phyloP scores from a whole-genome alignment of 1,140 invertebrate species.

The Sipha flava region DNA sequence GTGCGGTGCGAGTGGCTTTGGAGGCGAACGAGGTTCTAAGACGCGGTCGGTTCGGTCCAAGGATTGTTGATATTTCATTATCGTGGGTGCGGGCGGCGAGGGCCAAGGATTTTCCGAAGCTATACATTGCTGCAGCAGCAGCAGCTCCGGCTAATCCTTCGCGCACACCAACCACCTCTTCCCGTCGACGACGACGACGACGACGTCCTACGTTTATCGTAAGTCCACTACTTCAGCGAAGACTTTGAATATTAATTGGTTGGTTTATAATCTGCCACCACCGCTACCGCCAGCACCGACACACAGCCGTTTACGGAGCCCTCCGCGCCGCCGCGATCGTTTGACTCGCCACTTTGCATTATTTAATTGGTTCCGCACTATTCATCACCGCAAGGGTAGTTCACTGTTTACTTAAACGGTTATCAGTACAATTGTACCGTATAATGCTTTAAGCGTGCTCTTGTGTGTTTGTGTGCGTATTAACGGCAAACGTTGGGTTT shows the following conservation, averaged over 20 bases:
- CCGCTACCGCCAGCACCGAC: not conserved
- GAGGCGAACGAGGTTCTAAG: not conserved
- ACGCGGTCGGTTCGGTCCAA: slow-evolving; percentile 10
- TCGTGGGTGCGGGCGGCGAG: not conserved
- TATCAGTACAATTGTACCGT: not conserved
- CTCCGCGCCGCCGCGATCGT: not conserved
- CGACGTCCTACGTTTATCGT: no score
- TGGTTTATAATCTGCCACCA: not conserved
- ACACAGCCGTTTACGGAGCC: not conserved
- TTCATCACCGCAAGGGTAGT: not conserved
- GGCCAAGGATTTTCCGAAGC: not conserved
- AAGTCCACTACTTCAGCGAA: not conserved
- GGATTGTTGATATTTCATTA: slow-evolving; percentile 33
- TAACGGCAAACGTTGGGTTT: no score
- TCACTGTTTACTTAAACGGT: not conserved
- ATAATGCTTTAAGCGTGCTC: not conserved
- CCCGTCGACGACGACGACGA: no score
- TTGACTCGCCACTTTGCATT: slow-evolving; percentile 29
- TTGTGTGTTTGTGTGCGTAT: not conserved
- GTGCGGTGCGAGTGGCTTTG: not conserved
- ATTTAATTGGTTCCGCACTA: slow-evolving; percentile 10
- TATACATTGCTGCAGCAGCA: no score
- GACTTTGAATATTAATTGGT: slow-evolving; percentile 28
- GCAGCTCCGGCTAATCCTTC: not conserved
- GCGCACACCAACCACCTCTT: no score